phyloP scores from a whole-genome alignment of 2,888 invertebrate genomes.

The Yponomeuta evonymella region DNA sequence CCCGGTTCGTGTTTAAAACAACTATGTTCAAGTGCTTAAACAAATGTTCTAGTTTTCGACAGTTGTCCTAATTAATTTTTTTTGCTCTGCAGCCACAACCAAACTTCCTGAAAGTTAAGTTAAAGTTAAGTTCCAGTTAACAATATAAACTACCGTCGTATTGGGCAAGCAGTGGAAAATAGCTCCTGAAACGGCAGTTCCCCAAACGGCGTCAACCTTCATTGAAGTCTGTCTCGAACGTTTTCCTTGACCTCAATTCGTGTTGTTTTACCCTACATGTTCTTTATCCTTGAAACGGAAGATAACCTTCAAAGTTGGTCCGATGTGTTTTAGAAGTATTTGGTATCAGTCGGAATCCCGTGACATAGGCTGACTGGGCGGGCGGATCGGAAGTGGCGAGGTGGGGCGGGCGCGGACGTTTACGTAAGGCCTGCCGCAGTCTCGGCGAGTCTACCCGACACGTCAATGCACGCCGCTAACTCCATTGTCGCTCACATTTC shows the following conservation, averaged over 20 bases:
- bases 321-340: conserved; percentile 4
- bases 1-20: background rate
- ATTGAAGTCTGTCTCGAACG: conserved; percentile 9
- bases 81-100: background rate
- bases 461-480: conserved; percentile 36
- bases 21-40: background rate
- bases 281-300: conserved; percentile 1
- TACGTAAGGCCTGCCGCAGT: conserved; percentile 54
- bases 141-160: background rate
- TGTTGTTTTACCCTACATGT: background rate
- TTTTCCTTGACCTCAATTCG: conserved; percentile 12
- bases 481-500: conserved; percentile 42
- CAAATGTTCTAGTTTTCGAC: too few species aligned
- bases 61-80: background rate
- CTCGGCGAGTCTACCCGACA: conserved; percentile 25
- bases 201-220: conserved; percentile 2
- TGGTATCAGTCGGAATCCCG: conserved; percentile 7
- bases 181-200: conserved; percentile 2
- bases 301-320: conserved; percentile 3
- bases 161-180: background rate
- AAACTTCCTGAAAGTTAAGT: background rate
- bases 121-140: background rate
- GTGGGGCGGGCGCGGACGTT: conserved; percentile 33
- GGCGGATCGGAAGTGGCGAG: conserved; percentile 47
- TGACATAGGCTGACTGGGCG: conserved; percentile 22